phyloP scores from a whole-genome alignment of 1,140 invertebrate species.

The Panagrolaimus sp. region DNA sequence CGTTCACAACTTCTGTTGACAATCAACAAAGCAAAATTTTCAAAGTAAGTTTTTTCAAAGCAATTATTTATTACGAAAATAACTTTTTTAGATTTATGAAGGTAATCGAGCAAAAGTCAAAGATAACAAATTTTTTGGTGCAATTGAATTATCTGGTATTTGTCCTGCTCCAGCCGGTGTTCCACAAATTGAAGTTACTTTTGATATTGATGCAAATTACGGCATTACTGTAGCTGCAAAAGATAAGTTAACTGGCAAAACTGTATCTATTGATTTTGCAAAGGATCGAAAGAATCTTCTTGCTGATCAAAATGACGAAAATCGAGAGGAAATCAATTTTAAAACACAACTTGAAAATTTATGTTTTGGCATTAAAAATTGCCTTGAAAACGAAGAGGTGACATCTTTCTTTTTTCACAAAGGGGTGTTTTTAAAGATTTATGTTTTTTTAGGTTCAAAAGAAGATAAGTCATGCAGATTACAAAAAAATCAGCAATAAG shows the following conservation, averaged over 20 bases:
- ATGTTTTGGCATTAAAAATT: too few species aligned
- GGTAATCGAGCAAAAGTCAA: constrained; percentile 42
- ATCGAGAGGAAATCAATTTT: constrained; percentile 81
- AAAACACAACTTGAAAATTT: constrained; percentile 75
- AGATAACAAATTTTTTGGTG: not conserved
- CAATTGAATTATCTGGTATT: constrained; percentile 54
- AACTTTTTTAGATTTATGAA: constrained; percentile 38
- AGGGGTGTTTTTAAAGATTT: too few species aligned
- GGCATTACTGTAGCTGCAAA: constrained; percentile 60
- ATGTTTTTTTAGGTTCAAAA: too few species aligned
- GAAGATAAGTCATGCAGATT: too few species aligned
- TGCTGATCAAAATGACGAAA: constrained; percentile 94
- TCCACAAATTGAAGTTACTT: constrained; percentile 66
- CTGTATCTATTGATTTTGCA: constrained; percentile 88
- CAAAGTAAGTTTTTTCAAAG: constrained; percentile 28
- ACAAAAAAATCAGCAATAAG: too few species aligned
- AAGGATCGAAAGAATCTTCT: constrained; percentile 86
- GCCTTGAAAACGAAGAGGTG: too few species aligned
- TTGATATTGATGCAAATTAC: constrained; percentile 65
- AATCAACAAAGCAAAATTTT: constrained; percentile 80
- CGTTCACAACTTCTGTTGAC: constrained; percentile 89
- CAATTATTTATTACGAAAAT: constrained; percentile 37
- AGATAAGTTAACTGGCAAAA: constrained; percentile 75
- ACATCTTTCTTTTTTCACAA: too few species aligned
- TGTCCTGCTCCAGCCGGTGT: constrained; percentile 62